Base-by-base conservation (phyloP, 1,140 invertebrate genomes). In the Stratiolaelaps scimitus region DNA sequence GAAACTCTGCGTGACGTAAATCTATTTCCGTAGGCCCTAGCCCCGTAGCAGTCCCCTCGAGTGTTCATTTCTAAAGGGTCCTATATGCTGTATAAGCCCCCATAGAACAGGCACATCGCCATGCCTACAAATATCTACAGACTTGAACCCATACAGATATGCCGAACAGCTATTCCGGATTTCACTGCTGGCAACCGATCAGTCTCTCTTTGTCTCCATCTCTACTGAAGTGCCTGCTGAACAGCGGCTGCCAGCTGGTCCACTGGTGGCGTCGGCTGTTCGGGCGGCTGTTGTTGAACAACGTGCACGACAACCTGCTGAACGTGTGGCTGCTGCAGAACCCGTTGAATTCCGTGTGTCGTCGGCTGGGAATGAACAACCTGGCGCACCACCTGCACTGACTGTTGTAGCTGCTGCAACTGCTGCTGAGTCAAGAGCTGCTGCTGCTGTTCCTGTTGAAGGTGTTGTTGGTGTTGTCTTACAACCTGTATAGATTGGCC, bases 101-200 rank as follows among this genome's bases (percentile, higher is more conserved):
- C 73, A 69, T 74, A 75, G 65, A 74, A 73, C n/a, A 74, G 65
- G 73, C 74, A 75, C 5, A 73, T 71, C 43, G 71, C 66, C 67
- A 75, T 74, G 64, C n/a, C 73, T 72, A 40, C 34, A 40, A 40
- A 40, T 40, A 4, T 40, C 34, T 40, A 40, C 34, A 40, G 10
- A 40, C 10, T 40, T 10, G 4, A 40, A 4, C 34, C 34, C 10
- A 40, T 40, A 40, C 10, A 40, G 10, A 40, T 40, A 40, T 40
- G 10, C 10, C 34, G 60, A 74, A 75, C 66, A 72, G 73, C 66
- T 74, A 73, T 47, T 74, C 74, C 20, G 74, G 67, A 0, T 71
- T 68, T n/a, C n/a, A 47, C 67, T 66, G 15, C 74, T 71, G 64
- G 73, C 28, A 1, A 20, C 29, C 28, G 47, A 53, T 13, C 47